A percentile compares a stretch with the other conserved stretches of the same genome.
Evolutionary conservation across 2,113 vertebrate species (phyloP).

Genomic region (Ginglymostoma cirratum): DNA sequence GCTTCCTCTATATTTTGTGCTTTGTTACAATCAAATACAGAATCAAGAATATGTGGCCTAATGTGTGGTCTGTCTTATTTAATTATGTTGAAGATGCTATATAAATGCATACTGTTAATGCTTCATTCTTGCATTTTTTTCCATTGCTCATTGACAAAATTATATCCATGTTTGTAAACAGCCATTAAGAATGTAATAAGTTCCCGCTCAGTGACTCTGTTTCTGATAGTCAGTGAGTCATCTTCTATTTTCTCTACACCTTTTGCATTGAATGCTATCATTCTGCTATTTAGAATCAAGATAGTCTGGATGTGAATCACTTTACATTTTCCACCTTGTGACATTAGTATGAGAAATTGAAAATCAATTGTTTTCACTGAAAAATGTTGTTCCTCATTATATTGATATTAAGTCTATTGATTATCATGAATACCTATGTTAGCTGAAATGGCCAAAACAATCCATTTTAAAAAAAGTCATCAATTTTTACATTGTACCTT

Average conservation of each 20-base stretch:
- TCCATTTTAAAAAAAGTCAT: background rate
- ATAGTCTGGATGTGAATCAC: background rate
- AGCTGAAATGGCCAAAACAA: background rate
- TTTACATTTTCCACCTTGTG: background rate
- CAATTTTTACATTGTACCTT: background rate
- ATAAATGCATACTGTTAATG: background rate
- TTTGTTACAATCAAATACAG: background rate
- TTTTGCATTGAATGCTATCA: background rate
- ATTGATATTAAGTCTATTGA: background rate
- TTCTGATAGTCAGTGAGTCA: background rate
- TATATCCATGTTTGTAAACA: background rate
- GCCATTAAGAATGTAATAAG: background rate
- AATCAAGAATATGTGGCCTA: background rate
- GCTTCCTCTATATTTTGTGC: background rate
- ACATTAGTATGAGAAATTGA: background rate
- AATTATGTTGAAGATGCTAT: background rate
- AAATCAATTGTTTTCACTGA: background rate
- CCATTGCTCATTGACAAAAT: background rate
- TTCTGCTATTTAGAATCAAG: background rate
- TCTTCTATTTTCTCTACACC: background rate
- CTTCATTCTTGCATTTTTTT: background rate
- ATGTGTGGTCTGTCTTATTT: background rate
- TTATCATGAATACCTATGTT: background rate
- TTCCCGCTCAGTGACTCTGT: background rate
- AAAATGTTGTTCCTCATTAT: background rate